Percentiles rank a stretch among this genome's conserved stretches.
Evolutionary conservation across 2,113 vertebrate species (phyloP).

Genomic region (Cyrtonyx montezumae): DNA sequence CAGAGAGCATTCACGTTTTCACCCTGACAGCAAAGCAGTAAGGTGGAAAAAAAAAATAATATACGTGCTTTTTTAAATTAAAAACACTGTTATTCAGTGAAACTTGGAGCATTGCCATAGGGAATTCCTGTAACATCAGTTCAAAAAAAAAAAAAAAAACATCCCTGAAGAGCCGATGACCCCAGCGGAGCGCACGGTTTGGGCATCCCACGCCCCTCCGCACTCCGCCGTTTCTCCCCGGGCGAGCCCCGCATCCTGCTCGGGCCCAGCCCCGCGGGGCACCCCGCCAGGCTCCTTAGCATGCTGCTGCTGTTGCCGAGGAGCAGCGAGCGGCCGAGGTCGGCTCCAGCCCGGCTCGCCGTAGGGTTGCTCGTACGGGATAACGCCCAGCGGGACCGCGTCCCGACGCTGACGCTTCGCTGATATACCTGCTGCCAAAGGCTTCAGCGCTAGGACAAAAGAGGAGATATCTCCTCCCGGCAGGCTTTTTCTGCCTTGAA

Average conservation of each 20-base stretch:
- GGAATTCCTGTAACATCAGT: background rate
- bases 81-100: background rate
- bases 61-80: background rate
- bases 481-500: slow-evolving; percentile 40
- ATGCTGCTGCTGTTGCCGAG: background rate
- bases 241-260: background rate
- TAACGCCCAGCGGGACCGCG: background rate
- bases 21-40: background rate
- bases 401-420: slow-evolving; percentile 8
- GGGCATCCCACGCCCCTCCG: background rate
- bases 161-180: background rate
- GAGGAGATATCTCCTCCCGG: background rate
- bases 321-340: background rate
- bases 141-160: too few species aligned
- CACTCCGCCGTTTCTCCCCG: background rate
- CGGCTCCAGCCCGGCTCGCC: background rate
- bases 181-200: rapidly evolving
- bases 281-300: slow-evolving; percentile 26
- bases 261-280: background rate
- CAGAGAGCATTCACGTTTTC: background rate
- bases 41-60: rapidly evolving
- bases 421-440: slow-evolving; percentile 39
- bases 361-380: slow-evolving; percentile 27
- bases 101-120: background rate
- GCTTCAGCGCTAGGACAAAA: slow-evolving; percentile 7